Conservation (phyloP, 1,140 invertebrate species). For the Polypedilum vanderplanki region DNA sequence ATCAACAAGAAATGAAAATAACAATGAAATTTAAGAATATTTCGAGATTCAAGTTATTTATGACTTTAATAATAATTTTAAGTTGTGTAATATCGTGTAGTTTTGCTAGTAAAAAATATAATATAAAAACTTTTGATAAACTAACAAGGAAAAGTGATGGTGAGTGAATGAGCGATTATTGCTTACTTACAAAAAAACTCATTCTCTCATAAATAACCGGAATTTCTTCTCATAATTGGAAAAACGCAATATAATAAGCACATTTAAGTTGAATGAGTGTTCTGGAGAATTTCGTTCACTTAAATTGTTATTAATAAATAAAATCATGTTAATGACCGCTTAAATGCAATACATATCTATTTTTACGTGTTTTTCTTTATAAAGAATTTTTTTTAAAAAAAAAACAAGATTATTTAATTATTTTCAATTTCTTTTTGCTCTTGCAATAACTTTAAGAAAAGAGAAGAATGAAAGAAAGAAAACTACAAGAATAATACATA, state of each 20-base stretch:
- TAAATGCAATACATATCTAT: not conserved
- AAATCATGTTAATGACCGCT: not conserved
- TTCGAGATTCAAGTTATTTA: not conserved
- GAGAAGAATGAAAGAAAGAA: no score
- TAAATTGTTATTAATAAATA: not conserved
- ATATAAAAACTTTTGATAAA: conserved; percentile 6
- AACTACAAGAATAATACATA: no score
- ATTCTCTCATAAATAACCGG: not conserved
- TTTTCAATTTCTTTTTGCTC: no score
- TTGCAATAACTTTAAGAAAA: no score
- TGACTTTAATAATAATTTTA: not conserved
- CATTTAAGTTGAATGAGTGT: not conserved
- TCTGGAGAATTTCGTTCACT: conserved; percentile 8
- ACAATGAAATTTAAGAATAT: not conserved
- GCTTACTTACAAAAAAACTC: not conserved
- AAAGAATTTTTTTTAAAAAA: no score
- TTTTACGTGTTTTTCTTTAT: not conserved
- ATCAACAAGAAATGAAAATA: conserved; percentile 10
- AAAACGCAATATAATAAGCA: conserved; percentile 3
- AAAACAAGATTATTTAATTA: no score
- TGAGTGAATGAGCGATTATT: not conserved
- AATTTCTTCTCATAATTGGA: not conserved
- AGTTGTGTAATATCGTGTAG: not conserved
- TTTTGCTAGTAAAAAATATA: not conserved
- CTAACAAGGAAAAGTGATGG: not conserved